Base-by-base conservation (phyloP, 2,797 vertebrate species). In the Esox masquinongy region DNA sequence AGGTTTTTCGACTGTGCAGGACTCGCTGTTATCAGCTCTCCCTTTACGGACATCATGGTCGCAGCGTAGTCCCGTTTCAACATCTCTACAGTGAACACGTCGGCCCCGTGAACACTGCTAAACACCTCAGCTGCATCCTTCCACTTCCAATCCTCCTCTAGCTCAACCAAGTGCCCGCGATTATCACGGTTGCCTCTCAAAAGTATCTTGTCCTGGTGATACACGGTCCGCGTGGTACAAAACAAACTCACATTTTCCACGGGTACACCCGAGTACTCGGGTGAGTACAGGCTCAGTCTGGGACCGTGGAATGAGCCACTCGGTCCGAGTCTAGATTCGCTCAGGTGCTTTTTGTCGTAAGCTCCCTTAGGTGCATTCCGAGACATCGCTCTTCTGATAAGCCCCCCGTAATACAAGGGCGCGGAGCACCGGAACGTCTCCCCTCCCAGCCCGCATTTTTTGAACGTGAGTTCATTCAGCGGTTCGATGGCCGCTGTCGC, bases 11-110 rank as follows among this genome's bases (percentile, higher is more conserved):
- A 70, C 39, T 16, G 4, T 47, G n/a, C 9, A 50, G 68, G n/a
- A n/a, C n/a, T n/a, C n/a, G n/a, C n/a, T n/a, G n/a, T n/a, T n/a
- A n/a, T n/a, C n/a, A n/a, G 22, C 22, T 70, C 43, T 50, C 68
- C 68, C 61, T 63, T 63, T 63, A 26, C 22, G 43, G 2, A 43
- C 68, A 70, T 51, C 68, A 70, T 70, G 68, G 68, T 70, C 8
- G 43, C 22, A 50, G 43, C n/a, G n/a, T n/a, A n/a, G n/a, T n/a
- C n/a, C n/a, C n/a, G n/a, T n/a, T n/a, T n/a, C n/a, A n/a, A n/a
- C 68, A 49, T 70, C 1, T 29, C 68, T 47, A 50, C 43, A 50
- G 68, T 26, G 24, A 70, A 70, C 4, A 50, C 47, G 43, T 26
- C 43, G 14, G n/a, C 43, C 2, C 68, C 6, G 43, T 70, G 43